Evolutionary conservation across 2,797 vertebrate genomes (phyloP).

Genomic region (Clangula hyemalis): DNA sequence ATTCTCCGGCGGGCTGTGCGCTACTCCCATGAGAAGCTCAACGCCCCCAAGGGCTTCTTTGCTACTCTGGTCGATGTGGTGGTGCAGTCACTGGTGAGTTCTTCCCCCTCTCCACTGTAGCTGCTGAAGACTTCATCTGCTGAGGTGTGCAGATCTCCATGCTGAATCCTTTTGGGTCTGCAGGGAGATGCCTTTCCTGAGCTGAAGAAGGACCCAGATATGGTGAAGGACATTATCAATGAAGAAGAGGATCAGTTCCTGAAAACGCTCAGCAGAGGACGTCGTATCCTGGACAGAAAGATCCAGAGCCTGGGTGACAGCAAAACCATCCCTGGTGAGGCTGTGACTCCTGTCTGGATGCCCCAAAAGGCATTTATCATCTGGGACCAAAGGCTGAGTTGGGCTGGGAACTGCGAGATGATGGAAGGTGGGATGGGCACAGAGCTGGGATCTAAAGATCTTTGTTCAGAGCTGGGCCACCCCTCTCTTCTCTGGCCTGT

Average conservation of each 20-base stretch:
- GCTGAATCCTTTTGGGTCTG: not conserved
- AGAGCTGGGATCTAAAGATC: not conserved
- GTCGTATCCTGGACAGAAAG: slow-evolving; percentile 95
- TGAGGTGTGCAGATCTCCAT: not conserved
- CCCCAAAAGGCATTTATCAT: not conserved
- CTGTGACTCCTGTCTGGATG: not conserved
- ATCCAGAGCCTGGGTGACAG: slow-evolving; percentile 91
- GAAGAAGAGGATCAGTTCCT: slow-evolving; percentile 97
- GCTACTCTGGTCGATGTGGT: slow-evolving; percentile 95
- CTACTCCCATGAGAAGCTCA: slow-evolving; percentile 96
- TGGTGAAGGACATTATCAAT: slow-evolving; percentile 97
- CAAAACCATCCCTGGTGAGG: slow-evolving; percentile 91
- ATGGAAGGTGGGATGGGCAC: not conserved
- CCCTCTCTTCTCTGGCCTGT: rapidly evolving
- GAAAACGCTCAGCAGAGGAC: slow-evolving; percentile 95
- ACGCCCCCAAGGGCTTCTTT: slow-evolving; percentile 92
- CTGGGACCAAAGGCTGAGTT: not conserved
- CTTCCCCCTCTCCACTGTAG: not conserved
- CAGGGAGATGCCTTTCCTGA: slow-evolving; percentile 97
- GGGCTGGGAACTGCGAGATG: not conserved
- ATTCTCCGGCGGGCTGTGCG: slow-evolving; percentile 95
- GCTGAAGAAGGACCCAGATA: slow-evolving; percentile 93
- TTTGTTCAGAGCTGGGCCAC: not conserved
- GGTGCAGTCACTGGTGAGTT: slow-evolving; percentile 90
- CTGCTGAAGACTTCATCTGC: not conserved